Evolutionary conservation across 1,140 invertebrate species (phyloP).

Genomic region (Rhyacophila brunnea): DNA sequence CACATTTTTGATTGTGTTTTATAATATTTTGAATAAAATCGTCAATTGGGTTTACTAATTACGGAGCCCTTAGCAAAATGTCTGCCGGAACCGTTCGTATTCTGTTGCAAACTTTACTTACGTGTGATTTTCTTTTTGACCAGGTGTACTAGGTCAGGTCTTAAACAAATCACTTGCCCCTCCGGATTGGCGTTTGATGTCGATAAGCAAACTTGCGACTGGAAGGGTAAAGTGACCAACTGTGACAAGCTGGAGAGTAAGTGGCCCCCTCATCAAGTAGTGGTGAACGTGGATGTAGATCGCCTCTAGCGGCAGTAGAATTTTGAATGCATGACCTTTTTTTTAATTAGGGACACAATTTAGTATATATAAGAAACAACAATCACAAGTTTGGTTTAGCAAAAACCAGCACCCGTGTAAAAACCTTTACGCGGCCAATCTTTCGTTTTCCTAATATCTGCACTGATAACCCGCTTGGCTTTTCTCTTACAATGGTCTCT

Average conservation of each 20-base stretch:
- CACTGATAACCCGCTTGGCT: no score
- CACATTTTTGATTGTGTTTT: no score
- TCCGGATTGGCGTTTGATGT: constrained; percentile 94
- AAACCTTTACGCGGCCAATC: no score
- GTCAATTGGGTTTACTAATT: no score
- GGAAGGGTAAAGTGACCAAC: constrained; percentile 94
- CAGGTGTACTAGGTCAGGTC: constrained; percentile 89
- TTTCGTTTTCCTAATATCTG: no score
- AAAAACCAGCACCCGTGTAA: constrained; percentile 12
- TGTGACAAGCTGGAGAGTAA: constrained; percentile 95
- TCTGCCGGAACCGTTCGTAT: constrained; percentile 28
- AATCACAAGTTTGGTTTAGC: constrained; percentile 30
- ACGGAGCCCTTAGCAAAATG: no score
- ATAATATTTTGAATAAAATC: no score
- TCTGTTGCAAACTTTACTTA: constrained; percentile 36
- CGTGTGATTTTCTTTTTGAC: constrained; percentile 37
- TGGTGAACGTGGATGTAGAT: constrained; percentile 40
- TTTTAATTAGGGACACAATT: constrained; percentile 11
- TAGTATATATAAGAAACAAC: background rate
- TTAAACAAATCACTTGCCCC: constrained; percentile 92
- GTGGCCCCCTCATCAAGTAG: constrained; percentile 59
- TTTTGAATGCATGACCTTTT: constrained; percentile 21
- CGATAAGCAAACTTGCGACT: constrained; percentile 95
- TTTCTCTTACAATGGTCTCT: no score
- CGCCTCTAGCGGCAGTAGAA: constrained; percentile 48